These are phyloP conservation scores for Tychaedon coryphoeus DNA, from an alignment of 2,113 vertebrate genomes.

Conservation along the genomic window DNA sequence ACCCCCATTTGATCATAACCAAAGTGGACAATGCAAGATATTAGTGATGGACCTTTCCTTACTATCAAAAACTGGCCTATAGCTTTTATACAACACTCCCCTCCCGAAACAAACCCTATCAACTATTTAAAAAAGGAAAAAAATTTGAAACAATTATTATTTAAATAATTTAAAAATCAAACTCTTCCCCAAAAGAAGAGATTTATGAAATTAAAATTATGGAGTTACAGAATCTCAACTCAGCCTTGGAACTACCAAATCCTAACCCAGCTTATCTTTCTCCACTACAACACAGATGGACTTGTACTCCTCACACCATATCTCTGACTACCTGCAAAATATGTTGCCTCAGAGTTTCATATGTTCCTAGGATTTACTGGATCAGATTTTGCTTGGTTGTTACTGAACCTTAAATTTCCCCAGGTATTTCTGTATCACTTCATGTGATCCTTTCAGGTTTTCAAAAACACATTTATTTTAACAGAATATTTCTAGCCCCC, in stretches of 20 bases:
- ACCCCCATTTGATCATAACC: neutral
- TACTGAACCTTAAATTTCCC: accelerated
- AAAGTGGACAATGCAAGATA: accelerated
- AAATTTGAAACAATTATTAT: neutral
- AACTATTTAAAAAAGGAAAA: neutral
- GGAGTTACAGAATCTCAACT: neutral
- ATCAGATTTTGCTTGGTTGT: neutral
- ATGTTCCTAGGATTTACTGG: neutral
- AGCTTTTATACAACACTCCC: neutral
- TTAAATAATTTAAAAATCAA: neutral
- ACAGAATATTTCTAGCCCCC: neutral
- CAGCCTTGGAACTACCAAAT: neutral
- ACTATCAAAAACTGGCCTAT: neutral
- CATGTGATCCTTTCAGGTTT: neutral
- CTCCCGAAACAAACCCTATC: accelerated
- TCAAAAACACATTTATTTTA: neutral
- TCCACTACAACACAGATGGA: neutral
- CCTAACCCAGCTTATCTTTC: neutral
- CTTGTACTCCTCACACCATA: neutral
- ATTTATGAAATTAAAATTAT: neutral
- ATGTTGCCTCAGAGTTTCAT: neutral
- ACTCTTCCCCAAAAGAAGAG: neutral
- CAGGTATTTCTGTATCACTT: neutral
- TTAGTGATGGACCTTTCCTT: neutral
- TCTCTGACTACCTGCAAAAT: neutral